Evolutionary conservation across 2,888 invertebrate species (phyloP).

Genomic region (Bugulina stolonifera): DNA sequence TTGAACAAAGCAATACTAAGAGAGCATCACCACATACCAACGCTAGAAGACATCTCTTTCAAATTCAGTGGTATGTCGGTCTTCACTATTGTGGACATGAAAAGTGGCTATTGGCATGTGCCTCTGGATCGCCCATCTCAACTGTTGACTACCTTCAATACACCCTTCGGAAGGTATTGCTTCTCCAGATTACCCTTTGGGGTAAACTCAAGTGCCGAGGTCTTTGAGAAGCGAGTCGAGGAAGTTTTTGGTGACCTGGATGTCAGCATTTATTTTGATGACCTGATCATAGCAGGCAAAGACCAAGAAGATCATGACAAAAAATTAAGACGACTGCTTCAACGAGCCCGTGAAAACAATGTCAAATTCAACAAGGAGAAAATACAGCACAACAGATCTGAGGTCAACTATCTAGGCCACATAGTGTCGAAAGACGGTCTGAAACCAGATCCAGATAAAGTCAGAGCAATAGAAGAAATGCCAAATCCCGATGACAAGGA

Average conservation of each 20-base stretch:
- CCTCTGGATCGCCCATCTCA: background rate
- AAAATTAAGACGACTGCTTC: background rate
- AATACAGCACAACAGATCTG: too few relatives aligned
- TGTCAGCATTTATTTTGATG: conserved; percentile 1
- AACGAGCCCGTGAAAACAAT: background rate
- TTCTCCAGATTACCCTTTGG: conserved; percentile 6
- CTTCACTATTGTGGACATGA: background rate
- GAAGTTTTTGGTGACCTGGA: background rate
- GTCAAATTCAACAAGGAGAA: conserved; percentile 10
- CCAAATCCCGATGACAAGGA: background rate
- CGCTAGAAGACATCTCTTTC: background rate
- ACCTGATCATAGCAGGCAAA: background rate
- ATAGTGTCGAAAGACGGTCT: background rate
- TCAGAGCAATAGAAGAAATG: too few relatives aligned
- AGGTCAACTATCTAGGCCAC: too few relatives aligned
- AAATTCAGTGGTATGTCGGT: background rate
- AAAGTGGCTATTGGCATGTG: background rate
- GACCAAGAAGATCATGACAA: background rate
- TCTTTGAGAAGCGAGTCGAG: conserved; percentile 17
- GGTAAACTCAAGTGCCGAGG: background rate
- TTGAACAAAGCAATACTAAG: background rate
- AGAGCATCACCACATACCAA: conserved; percentile 15
- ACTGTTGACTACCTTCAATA: conserved; percentile 11
- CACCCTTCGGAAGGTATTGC: background rate
- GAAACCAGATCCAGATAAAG: too few relatives aligned